Base-by-base conservation (phyloP, 2,797 vertebrate species). In the Brachyalestes nurse region DNA sequence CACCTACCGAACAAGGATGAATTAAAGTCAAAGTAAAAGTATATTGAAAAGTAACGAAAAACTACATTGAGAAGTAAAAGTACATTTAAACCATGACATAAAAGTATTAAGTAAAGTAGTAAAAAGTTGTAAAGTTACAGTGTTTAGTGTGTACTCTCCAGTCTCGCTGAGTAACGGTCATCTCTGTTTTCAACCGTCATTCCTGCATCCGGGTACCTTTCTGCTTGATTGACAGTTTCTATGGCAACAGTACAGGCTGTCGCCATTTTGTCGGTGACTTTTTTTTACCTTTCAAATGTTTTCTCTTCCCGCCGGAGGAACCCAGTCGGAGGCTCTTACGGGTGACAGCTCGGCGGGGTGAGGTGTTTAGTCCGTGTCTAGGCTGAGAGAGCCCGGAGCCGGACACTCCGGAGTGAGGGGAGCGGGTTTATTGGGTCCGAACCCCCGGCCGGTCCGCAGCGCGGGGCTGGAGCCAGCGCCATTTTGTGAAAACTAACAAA, bases 401-500 rank as follows among this genome's bases (percentile, higher is more conserved):
- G 87, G 87, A 90, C 83, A 81, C 88, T 28, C 90, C 86, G 92
- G 90, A 92, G 73, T 14, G 60, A 8, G 23, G 73, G 84, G 87
- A 89, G 88, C 82, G 65, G 79, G 89, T 92, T 28, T 28, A 28
- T 28, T 28, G 28, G 28, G 28, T 90, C 91, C 90, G 90, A 92
- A 85, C 88, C 89, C 42, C 42, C 6, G 94, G 95, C 95, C 95
- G 96, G 92, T 95, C 95, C 94, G 96, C 96, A 97, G 96, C 96
- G 97, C 97, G 97, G 97, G 94, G 97, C 96, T 95, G 96, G 96
- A 96, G 95, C 96, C 96, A 96, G 97, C 97, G 96, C 96, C 97
- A 99, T 99, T 98, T 99, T 98, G 97, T 97, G 96, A 95, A 94
- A 95, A 95, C 93, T 95, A 91, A 95, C 94, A 93, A 90, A 96